A percentile compares a stretch with the other conserved stretches of the same genome.
Conservation (phyloP, 2,113 vertebrate genomes). For the Ceyx cyanopectus region DNA sequence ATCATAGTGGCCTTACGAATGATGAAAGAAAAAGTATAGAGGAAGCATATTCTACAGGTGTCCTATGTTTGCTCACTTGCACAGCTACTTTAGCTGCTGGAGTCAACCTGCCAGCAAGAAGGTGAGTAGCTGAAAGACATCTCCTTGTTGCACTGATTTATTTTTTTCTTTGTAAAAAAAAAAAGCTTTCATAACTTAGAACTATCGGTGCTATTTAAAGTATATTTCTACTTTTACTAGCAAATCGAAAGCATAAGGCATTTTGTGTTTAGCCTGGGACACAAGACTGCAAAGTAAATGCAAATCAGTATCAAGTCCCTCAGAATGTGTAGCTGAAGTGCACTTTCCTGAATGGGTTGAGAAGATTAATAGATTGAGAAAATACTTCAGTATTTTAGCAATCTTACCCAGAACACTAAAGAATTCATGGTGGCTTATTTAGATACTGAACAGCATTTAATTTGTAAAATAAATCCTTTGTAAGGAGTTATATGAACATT, state of each 20-base stretch:
- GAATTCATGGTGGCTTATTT: neutral
- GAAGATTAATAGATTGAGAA: neutral
- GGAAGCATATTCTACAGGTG: slow-evolving; percentile 88
- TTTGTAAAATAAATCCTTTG: neutral
- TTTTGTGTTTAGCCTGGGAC: neutral
- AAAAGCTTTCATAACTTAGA: neutral
- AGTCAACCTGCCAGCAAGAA: slow-evolving; percentile 94
- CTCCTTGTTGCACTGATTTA: neutral
- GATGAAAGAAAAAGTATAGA: slow-evolving; percentile 92
- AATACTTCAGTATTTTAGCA: neutral
- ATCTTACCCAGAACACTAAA: neutral
- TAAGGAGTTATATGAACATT: neutral
- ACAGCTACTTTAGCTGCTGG: slow-evolving; percentile 96
- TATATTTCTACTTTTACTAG: neutral
- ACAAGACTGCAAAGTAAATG: neutral
- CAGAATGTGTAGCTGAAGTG: neutral
- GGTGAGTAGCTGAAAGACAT: slow-evolving; percentile 72
- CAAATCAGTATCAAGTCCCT: neutral
- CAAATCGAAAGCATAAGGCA: neutral
- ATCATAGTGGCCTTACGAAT: slow-evolving; percentile 91
- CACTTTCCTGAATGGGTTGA: neutral
- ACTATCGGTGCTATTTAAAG: neutral
- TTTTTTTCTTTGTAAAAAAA: neutral
- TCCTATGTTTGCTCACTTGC: slow-evolving; percentile 92
- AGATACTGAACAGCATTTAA: neutral